Evolutionary conservation across 92 coral and sea anemone genomes (phyloP), one percentile per base, ranked within the genome.

Genomic region (Scolanthus callimorphus): DNA sequence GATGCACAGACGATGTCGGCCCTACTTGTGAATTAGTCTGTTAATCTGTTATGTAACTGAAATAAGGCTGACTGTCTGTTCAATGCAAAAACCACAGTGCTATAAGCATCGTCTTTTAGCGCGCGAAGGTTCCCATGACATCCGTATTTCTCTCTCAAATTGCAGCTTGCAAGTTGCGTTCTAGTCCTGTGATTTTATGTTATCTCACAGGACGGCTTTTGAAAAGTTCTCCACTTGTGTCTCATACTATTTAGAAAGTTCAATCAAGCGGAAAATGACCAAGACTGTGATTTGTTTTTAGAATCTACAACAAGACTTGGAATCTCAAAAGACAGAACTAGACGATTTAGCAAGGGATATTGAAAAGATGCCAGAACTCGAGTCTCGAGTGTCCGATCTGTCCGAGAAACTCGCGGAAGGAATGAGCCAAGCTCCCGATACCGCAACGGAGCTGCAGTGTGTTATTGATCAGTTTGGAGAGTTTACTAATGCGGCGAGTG

Each of bases 401-500:
- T 76, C 74, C 13, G 70, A 49, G 31, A 82, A 78, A 55, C 62
- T 87, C 15, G 82, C 81, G 0, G 90, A 82, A 17, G 70, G 83
- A 6, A 60, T 78, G 29, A 52, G 75, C 29, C 75, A 51, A 25
- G 77, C 76, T 2, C 82, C 90, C 23, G 96, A 87, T 46, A 63
- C 80, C 27, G 81, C 61, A 12, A 67, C 60, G 13, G 99, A 94
- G 49, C 70, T 94, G 51, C 95, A 89, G 55, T 66, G 77, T 71
- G 96, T 94, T 17, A 79, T 80, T 28, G 90, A 81, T 57, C 96
- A 82, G 63, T 86, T 88, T 49, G 63, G 63, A 20, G 94, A 83
- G 54, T 94, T 83, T 30, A 77, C 70, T 54, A 60, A 68, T 23
- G 82, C 90, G 27, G 99, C 88, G 19, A 86, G 83, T 41, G 99